These are phyloP conservation scores for Platycheirus rosarum DNA, from an alignment of 2,888 invertebrate species.

Conservation along the genomic window DNA sequence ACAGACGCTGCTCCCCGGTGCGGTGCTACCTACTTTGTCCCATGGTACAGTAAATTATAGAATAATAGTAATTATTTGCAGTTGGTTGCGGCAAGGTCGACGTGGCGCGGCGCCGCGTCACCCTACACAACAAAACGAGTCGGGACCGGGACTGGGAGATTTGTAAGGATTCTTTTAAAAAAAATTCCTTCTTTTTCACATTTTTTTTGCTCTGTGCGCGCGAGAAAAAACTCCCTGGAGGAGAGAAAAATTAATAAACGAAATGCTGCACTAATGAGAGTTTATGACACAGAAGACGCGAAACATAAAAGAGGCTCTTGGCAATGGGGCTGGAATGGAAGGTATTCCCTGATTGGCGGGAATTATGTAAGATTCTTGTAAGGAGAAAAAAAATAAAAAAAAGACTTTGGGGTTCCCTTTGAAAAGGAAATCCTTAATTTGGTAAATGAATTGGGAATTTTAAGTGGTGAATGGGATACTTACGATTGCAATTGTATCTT, in stretches of 20 bases:
- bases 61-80: slow-evolving; percentile 74
- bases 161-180: slow-evolving; percentile 64
- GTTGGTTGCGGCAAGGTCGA: slow-evolving; percentile 73
- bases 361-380: slow-evolving; percentile 23
- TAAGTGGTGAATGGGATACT: slow-evolving; percentile 2
- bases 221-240: slow-evolving; percentile 50
- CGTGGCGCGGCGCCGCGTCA: slow-evolving; percentile 53
- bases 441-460: slow-evolving; percentile 29
- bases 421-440: slow-evolving; percentile 34
- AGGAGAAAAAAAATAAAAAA: neutral
- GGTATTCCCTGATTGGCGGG: slow-evolving; percentile 53
- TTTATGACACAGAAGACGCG: slow-evolving; percentile 70
- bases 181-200: too few relatives aligned
- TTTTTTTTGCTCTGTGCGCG: slow-evolving; percentile 16
- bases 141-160: slow-evolving; percentile 37
- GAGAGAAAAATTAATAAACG: slow-evolving; percentile 70
- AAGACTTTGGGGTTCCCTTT: slow-evolving; percentile 17
- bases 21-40: slow-evolving; percentile 73
- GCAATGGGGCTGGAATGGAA: slow-evolving; percentile 16
- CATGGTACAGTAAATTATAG: slow-evolving; percentile 72
- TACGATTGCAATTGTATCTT: slow-evolving; percentile 12
- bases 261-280: slow-evolving; percentile 74
- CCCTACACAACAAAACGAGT: slow-evolving; percentile 28
- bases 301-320: slow-evolving; percentile 29
- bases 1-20: slow-evolving; percentile 53